Evolutionary conservation across 2,888 invertebrate species (phyloP), one percentile per base, ranked within the genome.

Genomic region (Agrotis puta): DNA sequence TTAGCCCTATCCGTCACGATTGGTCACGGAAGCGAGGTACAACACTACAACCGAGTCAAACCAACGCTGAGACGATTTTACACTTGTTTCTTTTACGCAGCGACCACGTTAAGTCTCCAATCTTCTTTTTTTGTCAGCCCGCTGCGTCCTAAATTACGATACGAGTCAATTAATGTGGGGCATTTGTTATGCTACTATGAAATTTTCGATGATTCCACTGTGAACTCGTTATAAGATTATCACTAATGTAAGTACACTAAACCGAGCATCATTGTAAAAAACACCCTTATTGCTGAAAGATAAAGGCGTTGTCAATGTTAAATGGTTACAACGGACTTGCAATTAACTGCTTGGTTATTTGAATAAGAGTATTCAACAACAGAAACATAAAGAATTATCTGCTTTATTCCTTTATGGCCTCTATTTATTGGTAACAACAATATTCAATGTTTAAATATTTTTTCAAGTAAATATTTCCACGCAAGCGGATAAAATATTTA

Each of bases 1-100:
- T 95, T 93, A 93, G 92, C 88, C 91, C 92, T 94, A 95, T 95
- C 92, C 93, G 93, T 95, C 95, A 95, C 92, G 90, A 95, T 95
- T 95, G 94, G 95, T 94, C 94, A 94, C 94, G 95, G 95, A 94
- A 94, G 89, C 88, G 70, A 81, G 88, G 87, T 85, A 86, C 88
- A 81, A 82, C 74, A 76, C 78, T 74, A 77, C 75, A 75, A 78
- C 77, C 24, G 14, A 65, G 54, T 77, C 62, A 83, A 80, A 51
- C 77, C 59, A 83, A 81, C 80, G 81, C 85, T 74, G 75, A 66
- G 81, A 67, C 74, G 83, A 71, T 64, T 88, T 81, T 79, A 88
- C 86, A 88, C 87, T 87, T 83, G 85, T 83, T 85, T 77, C 77
- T 77, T 78, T 78, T 77, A 74, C 80, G 82, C 75, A 65, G 76